Conservation (phyloP, 2,113 vertebrate genomes). For the Sylvietta virens region DNA sequence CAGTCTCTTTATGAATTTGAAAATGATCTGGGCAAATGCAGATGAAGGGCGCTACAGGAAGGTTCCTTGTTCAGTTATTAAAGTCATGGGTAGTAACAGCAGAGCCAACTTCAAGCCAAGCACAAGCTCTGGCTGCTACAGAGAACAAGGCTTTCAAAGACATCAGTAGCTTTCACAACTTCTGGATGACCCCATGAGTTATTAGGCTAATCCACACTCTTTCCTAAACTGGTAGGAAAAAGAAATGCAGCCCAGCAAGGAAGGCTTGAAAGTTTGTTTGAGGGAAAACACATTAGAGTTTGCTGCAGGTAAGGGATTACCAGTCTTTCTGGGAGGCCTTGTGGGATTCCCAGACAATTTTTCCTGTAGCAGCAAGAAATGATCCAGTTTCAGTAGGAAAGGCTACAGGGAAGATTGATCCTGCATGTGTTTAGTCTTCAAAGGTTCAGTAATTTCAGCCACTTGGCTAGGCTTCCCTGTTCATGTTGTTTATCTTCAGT, state of each 20-base stretch:
- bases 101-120: not conserved
- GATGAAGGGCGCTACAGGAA: not conserved
- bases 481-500: constrained; percentile 20
- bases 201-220: not conserved
- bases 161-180: not conserved
- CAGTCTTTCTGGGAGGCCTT: not conserved
- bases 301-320: constrained; percentile 19
- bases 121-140: not conserved
- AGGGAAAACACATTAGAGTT: not conserved
- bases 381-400: not conserved
- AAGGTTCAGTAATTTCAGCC: constrained; percentile 5
- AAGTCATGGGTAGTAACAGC: not conserved
- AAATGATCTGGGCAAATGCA: not conserved
- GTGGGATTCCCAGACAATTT: not conserved
- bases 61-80: not conserved
- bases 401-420: not conserved
- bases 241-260: not conserved
- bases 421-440: constrained; percentile 28
- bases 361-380: not conserved
- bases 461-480: constrained; percentile 2
- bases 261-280: not conserved
- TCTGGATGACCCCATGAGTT: not conserved
- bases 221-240: not conserved
- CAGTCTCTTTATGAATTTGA: not conserved
- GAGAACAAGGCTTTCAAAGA: not conserved